Evolutionary conservation across 2,888 invertebrate species (phyloP).

Genomic region (Drosophila prostipennis): DNA sequence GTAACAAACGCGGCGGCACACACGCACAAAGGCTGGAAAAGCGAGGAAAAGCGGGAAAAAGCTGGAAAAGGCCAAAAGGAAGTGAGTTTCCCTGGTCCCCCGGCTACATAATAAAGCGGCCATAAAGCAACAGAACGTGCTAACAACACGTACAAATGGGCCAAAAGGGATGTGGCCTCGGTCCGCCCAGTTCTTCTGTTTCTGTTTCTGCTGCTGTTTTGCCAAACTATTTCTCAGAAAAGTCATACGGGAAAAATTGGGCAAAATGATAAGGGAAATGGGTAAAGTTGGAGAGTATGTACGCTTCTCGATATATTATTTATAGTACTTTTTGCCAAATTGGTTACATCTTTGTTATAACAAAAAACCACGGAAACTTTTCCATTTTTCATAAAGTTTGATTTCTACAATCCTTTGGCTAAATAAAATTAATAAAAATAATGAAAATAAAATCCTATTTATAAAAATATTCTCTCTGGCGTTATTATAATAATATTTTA

Average conservation of each 20-base stretch:
- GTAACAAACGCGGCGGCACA: slow-evolving; percentile 60
- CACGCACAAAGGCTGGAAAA: slow-evolving; percentile 13
- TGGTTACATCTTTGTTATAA: neutral
- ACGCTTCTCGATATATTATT: neutral
- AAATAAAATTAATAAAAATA: no score
- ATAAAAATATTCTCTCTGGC: no score
- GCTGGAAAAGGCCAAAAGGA: slow-evolving; percentile 11
- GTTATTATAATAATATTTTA: no score
- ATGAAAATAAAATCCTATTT: no score
- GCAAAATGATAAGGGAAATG: slow-evolving; percentile 5
- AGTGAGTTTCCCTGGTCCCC: slow-evolving; percentile 11
- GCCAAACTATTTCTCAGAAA: slow-evolving; percentile 22
- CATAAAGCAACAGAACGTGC: slow-evolving; percentile 71
- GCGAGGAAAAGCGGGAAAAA: neutral
- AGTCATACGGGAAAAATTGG: slow-evolving; percentile 1
- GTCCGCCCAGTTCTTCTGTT: slow-evolving; percentile 10
- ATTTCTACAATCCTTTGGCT: no score
- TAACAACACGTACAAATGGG: slow-evolving; percentile 75
- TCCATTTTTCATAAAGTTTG: no score
- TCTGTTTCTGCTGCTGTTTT: slow-evolving; percentile 8
- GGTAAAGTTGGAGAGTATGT: neutral
- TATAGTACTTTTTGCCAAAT: neutral
- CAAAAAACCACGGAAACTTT: no score
- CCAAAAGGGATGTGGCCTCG: slow-evolving; percentile 41
- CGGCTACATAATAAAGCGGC: slow-evolving; percentile 72